phyloP scores from a whole-genome alignment of 2,888 invertebrate species.

The Xanthorhoe designata region DNA sequence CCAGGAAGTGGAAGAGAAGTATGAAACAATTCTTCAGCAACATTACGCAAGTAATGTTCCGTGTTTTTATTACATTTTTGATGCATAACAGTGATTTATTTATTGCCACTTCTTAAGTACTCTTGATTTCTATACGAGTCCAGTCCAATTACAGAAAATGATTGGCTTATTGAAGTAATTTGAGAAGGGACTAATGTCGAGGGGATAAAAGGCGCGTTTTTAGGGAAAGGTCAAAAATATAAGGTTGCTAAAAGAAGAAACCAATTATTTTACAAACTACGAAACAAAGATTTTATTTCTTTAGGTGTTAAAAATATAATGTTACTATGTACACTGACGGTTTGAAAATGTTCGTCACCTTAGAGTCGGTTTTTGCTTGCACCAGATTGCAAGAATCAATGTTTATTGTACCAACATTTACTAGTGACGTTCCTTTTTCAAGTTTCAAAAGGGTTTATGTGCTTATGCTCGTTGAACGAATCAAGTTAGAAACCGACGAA shows the following conservation, averaged over 20 bases:
- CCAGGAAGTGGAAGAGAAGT: neutral
- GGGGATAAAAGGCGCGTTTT: neutral
- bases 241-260: neutral
- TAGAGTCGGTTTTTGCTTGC: no score
- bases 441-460: no score
- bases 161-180: slow-evolving; percentile 18
- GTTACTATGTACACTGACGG: no score
- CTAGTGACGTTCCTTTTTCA: no score
- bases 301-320: no score
- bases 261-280: neutral
- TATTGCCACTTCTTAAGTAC: slow-evolving; percentile 14
- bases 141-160: slow-evolving; percentile 22
- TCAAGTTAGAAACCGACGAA: no score
- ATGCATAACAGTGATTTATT: slow-evolving; percentile 8
- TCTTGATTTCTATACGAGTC: slow-evolving; percentile 7
- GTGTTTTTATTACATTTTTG: slow-evolving; percentile 15
- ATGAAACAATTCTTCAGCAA: neutral
- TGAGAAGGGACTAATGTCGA: slow-evolving; percentile 15
- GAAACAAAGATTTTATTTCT: no score
- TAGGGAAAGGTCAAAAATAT: slow-evolving; percentile 15
- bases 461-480: no score
- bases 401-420: no score
- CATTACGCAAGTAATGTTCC: neutral
- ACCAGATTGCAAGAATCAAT: no score
- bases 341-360: no score